Evolutionary conservation across 2,888 invertebrate genomes (phyloP), one percentile per base, ranked within the genome.

Genomic region (Heliconius erato): DNA sequence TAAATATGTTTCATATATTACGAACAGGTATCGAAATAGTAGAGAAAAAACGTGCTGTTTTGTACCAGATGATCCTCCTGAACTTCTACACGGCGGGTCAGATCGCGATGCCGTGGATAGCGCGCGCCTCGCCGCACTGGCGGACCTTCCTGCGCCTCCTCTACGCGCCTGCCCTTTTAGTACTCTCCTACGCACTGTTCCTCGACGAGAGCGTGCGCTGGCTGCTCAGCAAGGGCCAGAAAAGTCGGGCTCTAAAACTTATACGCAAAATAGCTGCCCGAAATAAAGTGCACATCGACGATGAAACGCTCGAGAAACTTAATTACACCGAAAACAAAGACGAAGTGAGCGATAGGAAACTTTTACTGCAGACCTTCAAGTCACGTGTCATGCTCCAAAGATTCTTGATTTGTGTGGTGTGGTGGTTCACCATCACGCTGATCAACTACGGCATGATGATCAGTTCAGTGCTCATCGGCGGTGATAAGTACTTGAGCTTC

Each of bases 381-480:
- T 96, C 96, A 0, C 91, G 88, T 59, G 91, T 94, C 40, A 94
- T 96, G 95, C 90, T 96, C 91, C 91, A 92, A 77, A 89, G 95
- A 84, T 95, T 96, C 86, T 84, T 94, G 7, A 91, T 95, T 12
- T 95, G 96, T 86, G 86, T 92, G 90, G 94, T 94, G 82, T 96
- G 95, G 95, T 96, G 96, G 95, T 92, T 95, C 85, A 95, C 95
- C 3, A 94, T 94, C 80, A 95, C 95, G 28, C 88, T 96, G 59
- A 95, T 96, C 84, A 95, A 96, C 90, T 96, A 95, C 86, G 96
- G 95, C 5, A 95, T 95, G 96, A 95, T 95, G 95, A 94, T 95
- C 88, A 93, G 95, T 87, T 91, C 95, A 0, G 95, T 95, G 79
- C 91, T 94, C 85, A 93, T 95, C 81, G 94, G 91, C 19, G 95